Conservation (phyloP, 2,888 invertebrate species). For the Drosophila mayaguana region DNA sequence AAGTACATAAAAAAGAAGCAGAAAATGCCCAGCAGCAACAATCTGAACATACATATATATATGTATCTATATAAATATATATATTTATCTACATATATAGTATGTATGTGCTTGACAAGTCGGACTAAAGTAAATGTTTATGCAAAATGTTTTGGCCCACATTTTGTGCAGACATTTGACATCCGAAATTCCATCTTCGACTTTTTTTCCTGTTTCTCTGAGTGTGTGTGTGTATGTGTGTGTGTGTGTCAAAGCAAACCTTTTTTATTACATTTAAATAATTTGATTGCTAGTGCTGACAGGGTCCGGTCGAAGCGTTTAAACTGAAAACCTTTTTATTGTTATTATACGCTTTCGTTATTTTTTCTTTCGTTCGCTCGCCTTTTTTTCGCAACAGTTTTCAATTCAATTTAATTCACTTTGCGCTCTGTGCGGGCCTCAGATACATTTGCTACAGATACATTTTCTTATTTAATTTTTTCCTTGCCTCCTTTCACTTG, state of each 20-base stretch:
- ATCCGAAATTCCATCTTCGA: conserved; percentile 20
- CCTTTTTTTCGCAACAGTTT: conserved; percentile 63
- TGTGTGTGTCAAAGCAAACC: conserved; percentile 54
- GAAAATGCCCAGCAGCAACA: conserved; percentile 42
- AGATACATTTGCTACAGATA: conserved; percentile 41
- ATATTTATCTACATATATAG: neutral
- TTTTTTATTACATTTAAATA: conserved; percentile 79
- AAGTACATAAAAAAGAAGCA: conserved; percentile 7
- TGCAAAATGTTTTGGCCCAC: conserved; percentile 62
- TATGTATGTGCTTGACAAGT: conserved; percentile 17
- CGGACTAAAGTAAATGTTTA: conserved; percentile 52
- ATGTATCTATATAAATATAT: neutral
- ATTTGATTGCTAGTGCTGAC: conserved; percentile 72
- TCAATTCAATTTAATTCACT: conserved; percentile 80
- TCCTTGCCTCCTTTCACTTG: conserved; percentile 27
- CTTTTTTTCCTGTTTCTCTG: conserved; percentile 3
- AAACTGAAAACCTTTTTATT: conserved; percentile 59
- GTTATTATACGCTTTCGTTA: conserved; percentile 41
- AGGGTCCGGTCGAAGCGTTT: conserved; percentile 62
- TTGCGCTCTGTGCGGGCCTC: conserved; percentile 53
- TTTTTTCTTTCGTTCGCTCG: neutral
- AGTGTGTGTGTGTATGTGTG: neutral
- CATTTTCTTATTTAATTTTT: conserved; percentile 64
- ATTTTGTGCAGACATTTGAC: conserved; percentile 64
- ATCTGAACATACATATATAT: conserved; percentile 13